Percentiles rank a stretch among this genome's conserved stretches.
These are phyloP conservation scores for Catagonus wagneri DNA, from an alignment of 2,113 vertebrate species.

Conservation along the genomic window DNA sequence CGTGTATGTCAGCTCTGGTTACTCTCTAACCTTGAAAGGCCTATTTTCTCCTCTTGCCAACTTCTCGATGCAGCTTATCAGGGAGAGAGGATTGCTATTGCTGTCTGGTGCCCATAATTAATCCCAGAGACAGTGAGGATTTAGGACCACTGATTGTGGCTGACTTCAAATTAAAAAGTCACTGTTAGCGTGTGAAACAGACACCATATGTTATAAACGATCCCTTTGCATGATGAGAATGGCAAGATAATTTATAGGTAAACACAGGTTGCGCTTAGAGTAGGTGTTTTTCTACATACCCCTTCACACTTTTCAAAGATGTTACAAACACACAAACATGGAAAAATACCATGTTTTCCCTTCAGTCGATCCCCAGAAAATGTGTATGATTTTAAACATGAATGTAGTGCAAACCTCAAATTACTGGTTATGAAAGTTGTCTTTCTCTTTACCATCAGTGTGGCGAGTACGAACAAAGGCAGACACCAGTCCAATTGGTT, in stretches of 20 bases:
- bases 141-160: constrained; percentile 87
- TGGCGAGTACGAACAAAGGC: constrained; percentile 84
- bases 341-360: neutral
- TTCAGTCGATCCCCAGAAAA: neutral
- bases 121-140: constrained; percentile 88
- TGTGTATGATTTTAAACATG: constrained; percentile 35
- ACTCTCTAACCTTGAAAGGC: constrained; percentile 80
- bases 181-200: constrained; percentile 87
- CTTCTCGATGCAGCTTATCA: constrained; percentile 87
- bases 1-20: constrained; percentile 66
- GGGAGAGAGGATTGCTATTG: constrained; percentile 86
- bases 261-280: neutral
- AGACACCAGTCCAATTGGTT: constrained; percentile 84
- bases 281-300: neutral
- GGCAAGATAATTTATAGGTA: constrained; percentile 33
- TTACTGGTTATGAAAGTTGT: constrained; percentile 80
- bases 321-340: neutral
- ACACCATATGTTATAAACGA: constrained; percentile 87
- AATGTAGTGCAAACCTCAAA: constrained; percentile 73
- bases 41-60: constrained; percentile 86
- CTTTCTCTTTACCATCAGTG: constrained; percentile 79
- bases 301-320: constrained; percentile 3
- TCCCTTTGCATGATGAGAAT: constrained; percentile 73
- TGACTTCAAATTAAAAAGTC: constrained; percentile 91
- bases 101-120: constrained; percentile 89